Percentiles rank a stretch among this genome's conserved stretches.
phyloP scores from a whole-genome alignment of 2,797 vertebrate species.

The Luscinia megarhynchos region DNA sequence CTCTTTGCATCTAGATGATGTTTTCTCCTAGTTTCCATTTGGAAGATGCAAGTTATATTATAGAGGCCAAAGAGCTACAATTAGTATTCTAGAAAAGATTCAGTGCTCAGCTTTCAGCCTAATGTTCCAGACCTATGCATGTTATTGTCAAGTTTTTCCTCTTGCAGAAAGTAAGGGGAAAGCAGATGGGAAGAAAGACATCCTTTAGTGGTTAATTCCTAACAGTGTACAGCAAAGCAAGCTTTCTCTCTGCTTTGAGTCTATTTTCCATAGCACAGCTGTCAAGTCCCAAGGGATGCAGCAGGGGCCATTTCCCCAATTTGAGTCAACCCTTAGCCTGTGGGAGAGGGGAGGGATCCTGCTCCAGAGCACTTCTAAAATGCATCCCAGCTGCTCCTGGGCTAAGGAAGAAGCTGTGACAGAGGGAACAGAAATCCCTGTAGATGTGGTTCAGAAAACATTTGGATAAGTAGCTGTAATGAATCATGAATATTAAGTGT shows the following conservation, averaged over 20 bases:
- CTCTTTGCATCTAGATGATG: background rate
- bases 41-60: background rate
- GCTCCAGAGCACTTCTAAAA: background rate
- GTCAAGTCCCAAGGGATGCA: background rate
- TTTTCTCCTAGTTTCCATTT: background rate
- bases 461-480: background rate
- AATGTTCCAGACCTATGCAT: fast-evolving
- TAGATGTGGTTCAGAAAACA: constrained; percentile 8
- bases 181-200: background rate
- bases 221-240: background rate
- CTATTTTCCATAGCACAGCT: background rate
- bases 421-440: background rate
- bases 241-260: background rate
- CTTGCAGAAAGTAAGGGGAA: background rate
- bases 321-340: background rate
- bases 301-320: background rate
- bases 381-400: background rate
- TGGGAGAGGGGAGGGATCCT: background rate
- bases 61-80: background rate
- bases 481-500: constrained; percentile 1
- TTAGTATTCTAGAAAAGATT: background rate
- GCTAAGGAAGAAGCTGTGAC: background rate
- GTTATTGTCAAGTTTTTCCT: background rate
- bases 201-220: background rate
- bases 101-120: background rate